Evolutionary conservation across 1,140 invertebrate genomes (phyloP).

Genomic region (Tetraneura akinire): DNA sequence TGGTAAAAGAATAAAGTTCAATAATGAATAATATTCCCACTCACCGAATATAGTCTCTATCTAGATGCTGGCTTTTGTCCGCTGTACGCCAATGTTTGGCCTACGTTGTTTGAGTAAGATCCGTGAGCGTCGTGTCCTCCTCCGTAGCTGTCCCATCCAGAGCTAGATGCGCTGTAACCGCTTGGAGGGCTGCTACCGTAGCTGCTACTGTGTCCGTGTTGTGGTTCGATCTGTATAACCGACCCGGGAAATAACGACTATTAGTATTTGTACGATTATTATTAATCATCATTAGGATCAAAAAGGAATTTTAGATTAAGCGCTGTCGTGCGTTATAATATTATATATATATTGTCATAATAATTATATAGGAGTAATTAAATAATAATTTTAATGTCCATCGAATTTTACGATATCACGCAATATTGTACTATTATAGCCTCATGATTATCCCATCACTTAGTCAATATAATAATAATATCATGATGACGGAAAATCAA

Average conservation of each 20-base stretch:
- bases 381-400: not conserved
- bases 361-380: not conserved
- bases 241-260: not conserved
- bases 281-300: not conserved
- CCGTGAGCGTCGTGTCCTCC: constrained; percentile 56
- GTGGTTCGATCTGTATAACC: constrained; percentile 43
- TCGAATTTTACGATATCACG: too few species aligned
- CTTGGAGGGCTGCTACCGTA: constrained; percentile 51
- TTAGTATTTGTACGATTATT: not conserved
- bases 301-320: not conserved
- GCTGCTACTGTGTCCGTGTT: constrained; percentile 52
- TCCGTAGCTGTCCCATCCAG: constrained; percentile 55
- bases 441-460: too few species aligned
- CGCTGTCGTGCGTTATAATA: not conserved
- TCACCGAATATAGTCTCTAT: constrained; percentile 45
- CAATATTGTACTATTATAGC: too few species aligned
- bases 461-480: too few species aligned
- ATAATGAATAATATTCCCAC: not conserved
- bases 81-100: constrained; percentile 57
- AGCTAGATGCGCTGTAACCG: constrained; percentile 54
- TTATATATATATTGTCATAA: too few species aligned
- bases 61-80: constrained; percentile 55
- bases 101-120: constrained; percentile 57
- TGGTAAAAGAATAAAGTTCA: too few species aligned
- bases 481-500: too few species aligned